A percentile compares a stretch with the other conserved stretches of the same genome.
These are phyloP conservation scores for Catocala nupta DNA, from an alignment of 2,888 invertebrate species.

Conservation along the genomic window DNA sequence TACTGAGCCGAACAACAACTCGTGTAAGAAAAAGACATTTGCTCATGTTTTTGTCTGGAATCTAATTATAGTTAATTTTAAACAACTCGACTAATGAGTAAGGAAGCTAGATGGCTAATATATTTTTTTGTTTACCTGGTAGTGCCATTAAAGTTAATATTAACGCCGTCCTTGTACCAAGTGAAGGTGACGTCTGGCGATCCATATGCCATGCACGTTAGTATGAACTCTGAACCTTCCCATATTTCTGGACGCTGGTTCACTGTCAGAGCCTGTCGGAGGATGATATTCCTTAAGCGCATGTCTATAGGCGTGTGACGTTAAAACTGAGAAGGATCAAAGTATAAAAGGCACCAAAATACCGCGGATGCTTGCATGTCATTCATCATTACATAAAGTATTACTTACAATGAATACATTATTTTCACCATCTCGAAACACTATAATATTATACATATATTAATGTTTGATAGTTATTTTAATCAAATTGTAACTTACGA, in stretches of 20 bases:
- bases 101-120: background rate
- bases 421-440: too few species aligned
- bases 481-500: too few species aligned
- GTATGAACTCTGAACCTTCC: constrained; percentile 92
- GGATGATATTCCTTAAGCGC: background rate
- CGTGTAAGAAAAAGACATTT: too few species aligned
- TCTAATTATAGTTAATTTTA: too few species aligned
- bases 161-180: constrained; percentile 94
- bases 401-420: too few species aligned
- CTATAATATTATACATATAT: too few species aligned
- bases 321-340: background rate
- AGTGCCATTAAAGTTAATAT: constrained; percentile 92
- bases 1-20: too few species aligned
- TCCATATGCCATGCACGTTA: constrained; percentile 93
- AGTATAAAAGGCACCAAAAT: too few species aligned
- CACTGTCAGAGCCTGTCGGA: constrained; percentile 70
- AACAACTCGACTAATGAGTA: background rate
- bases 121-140: constrained; percentile 83
- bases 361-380: too few species aligned
- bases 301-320: background rate
- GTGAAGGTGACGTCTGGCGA: constrained; percentile 91
- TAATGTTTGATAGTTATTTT: too few species aligned
- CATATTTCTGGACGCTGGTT: constrained; percentile 87
- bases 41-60: too few species aligned
- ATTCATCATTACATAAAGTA: too few species aligned